Percentiles rank a stretch among this genome's conserved stretches.
These are phyloP conservation scores for Platycercus adscitus DNA, from an alignment of 2,113 vertebrate species.

Conservation along the genomic window DNA sequence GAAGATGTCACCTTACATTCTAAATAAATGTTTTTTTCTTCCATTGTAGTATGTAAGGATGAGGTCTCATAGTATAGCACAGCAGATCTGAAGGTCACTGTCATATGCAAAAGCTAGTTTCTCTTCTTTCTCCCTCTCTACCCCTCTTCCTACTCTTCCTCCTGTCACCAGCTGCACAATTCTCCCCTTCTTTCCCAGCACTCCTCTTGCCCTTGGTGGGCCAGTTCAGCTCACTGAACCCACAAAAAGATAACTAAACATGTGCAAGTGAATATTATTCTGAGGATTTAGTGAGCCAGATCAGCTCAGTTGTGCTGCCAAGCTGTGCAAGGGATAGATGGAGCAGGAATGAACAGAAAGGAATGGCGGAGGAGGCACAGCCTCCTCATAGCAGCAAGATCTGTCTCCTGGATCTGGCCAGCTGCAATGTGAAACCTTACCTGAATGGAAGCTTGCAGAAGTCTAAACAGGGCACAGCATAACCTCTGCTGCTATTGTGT, in stretches of 20 bases:
- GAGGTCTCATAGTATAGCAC: neutral
- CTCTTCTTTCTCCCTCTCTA: neutral
- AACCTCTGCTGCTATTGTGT: neutral
- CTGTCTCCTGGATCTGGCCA: neutral
- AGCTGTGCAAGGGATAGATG: neutral
- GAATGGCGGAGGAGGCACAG: slow-evolving; percentile 33
- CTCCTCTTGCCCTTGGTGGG: neutral
- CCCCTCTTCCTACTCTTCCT: neutral
- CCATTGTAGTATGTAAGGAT: neutral
- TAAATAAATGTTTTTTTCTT: neutral
- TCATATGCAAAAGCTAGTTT: neutral
- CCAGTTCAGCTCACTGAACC: neutral
- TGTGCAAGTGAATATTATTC: neutral
- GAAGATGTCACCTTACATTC: neutral
- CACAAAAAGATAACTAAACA: neutral
- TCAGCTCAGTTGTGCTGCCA: neutral
- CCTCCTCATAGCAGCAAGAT: neutral
- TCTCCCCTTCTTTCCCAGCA: neutral
- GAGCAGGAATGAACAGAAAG: neutral
- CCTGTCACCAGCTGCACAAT: neutral
- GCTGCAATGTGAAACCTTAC: slow-evolving; percentile 22
- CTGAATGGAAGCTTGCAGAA: neutral
- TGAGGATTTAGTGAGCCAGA: neutral
- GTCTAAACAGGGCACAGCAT: neutral
- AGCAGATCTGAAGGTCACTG: neutral